phyloP scores from a whole-genome alignment of 2,888 invertebrate genomes.

The Cosmia trapezina region DNA sequence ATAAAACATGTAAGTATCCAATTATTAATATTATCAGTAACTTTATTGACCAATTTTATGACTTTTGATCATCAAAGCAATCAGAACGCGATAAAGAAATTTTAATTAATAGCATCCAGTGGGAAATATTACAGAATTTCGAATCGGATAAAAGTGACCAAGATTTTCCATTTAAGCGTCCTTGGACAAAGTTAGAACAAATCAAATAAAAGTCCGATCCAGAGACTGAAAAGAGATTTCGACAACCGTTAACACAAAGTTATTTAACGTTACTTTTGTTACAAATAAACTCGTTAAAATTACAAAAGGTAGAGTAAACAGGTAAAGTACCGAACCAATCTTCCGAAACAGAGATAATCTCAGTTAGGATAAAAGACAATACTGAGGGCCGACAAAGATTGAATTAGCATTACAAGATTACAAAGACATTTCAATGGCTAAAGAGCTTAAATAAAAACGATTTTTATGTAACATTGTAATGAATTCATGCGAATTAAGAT shows the following conservation, averaged over 20 bases:
- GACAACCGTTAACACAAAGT: constrained; percentile 68
- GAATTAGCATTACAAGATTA: constrained; percentile 84
- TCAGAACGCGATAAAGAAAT: constrained; percentile 28
- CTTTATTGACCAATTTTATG: constrained; percentile 49
- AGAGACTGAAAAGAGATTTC: constrained; percentile 48
- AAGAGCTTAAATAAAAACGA: constrained; percentile 69
- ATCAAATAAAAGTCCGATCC: constrained; percentile 45
- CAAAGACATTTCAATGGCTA: constrained; percentile 67
- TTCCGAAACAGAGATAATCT: constrained; percentile 79
- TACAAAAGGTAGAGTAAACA: constrained; percentile 78
- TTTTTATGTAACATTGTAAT: constrained; percentile 59
- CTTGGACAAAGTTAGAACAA: constrained; percentile 20
- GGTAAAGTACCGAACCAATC: constrained; percentile 77
- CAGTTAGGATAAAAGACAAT: constrained; percentile 77
- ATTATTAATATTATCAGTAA: constrained; percentile 49
- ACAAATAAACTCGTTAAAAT: constrained; percentile 80
- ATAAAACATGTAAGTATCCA: constrained; percentile 52
- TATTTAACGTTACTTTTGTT: constrained; percentile 75
- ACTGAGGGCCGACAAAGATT: constrained; percentile 77
- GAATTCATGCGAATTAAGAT: constrained; percentile 35
- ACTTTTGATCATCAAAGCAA: constrained; percentile 39
- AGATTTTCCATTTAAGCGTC: constrained; percentile 5
- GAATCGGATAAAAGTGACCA: constrained; percentile 4
- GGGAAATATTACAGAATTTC: constrained; percentile 8
- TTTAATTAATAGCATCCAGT: constrained; percentile 28